Evolutionary conservation across 2,113 vertebrate species (phyloP).

Genomic region (Tetrao urogallus): DNA sequence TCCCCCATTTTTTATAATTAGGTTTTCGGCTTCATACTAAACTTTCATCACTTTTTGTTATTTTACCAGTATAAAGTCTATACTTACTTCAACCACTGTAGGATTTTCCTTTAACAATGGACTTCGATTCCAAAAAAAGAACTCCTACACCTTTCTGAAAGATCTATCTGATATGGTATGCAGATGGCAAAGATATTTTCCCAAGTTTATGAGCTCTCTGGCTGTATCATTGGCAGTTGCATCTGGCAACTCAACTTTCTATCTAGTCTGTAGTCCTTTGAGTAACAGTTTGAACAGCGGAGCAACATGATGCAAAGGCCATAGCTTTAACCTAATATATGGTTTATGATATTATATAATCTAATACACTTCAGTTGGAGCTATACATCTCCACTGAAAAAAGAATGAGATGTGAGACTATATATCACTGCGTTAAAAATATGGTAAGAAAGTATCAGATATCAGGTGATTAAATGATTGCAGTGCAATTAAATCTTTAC

Average conservation of each 20-base stretch:
- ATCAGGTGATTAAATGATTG: neutral
- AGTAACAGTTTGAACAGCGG: neutral
- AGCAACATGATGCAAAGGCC: neutral
- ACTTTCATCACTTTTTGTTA: neutral
- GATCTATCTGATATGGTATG: neutral
- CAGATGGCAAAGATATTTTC: constrained; percentile 8
- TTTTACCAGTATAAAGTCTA: neutral
- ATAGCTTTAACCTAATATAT: neutral
- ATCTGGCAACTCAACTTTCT: constrained; percentile 13
- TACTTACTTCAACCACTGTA: neutral
- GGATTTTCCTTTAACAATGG: neutral
- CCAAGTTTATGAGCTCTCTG: neutral
- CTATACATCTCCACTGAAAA: neutral
- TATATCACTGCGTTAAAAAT: neutral
- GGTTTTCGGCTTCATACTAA: neutral
- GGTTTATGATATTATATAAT: neutral
- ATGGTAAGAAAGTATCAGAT: neutral
- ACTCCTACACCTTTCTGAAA: neutral
- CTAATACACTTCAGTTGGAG: neutral
- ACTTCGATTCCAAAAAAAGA: neutral
- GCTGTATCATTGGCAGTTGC: neutral
- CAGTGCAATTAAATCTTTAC: neutral
- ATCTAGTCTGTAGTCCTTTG: neutral
- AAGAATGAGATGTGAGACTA: neutral
- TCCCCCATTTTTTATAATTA: neutral